These are phyloP conservation scores for Chrysemys picta DNA, from an alignment of 2,113 vertebrate genomes.

Conservation along the genomic window DNA sequence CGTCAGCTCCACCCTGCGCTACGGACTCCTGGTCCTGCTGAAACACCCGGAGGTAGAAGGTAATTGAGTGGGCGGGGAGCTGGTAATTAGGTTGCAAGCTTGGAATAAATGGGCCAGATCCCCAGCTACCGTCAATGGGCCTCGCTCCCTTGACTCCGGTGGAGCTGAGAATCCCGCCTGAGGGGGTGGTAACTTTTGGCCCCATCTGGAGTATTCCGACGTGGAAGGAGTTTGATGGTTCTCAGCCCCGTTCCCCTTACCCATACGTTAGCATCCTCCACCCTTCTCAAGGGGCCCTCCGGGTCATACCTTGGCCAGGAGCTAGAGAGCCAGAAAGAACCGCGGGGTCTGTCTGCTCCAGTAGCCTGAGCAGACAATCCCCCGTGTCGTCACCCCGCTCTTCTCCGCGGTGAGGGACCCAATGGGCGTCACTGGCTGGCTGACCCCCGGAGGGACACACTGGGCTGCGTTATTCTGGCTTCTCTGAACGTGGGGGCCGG, in stretches of 20 bases:
- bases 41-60: conserved; percentile 42
- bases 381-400: neutral
- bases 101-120: neutral
- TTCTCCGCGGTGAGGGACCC: neutral
- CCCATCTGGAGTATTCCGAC: neutral
- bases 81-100: neutral
- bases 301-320: neutral
- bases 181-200: neutral
- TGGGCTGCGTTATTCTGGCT: neutral
- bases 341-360: neutral
- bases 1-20: conserved; percentile 22
- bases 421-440: neutral
- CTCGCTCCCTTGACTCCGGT: neutral
- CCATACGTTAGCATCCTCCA: too few species aligned
- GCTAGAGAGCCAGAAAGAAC: neutral
- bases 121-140: neutral
- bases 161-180: neutral
- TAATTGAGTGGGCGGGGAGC: neutral
- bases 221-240: neutral
- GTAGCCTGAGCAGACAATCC: neutral
- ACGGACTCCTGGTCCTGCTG: conserved; percentile 11
- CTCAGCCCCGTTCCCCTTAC: neutral
- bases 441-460: too few species aligned
- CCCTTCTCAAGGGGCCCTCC: too few species aligned
- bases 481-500: neutral